Evolutionary conservation across 2,888 invertebrate genomes (phyloP), one percentile per base, ranked within the genome.

Genomic region (Danaus chrysippus): DNA sequence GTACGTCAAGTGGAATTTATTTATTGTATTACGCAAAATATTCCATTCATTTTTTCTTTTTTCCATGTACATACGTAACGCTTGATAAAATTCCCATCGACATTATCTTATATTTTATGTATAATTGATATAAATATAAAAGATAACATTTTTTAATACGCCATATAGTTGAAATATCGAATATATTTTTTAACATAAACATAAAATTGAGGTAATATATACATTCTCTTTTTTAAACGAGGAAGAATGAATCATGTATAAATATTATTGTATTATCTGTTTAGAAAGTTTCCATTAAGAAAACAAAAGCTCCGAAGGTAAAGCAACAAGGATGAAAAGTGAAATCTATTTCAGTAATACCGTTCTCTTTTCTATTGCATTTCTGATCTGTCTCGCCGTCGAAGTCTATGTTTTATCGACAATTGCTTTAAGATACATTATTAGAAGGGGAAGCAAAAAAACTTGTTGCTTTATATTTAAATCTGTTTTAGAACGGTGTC

Each of bases 241-340:
- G 49, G 49, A 49, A 49, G 17, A 49, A 49, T 10, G 49, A 49
- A n/a, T 49, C 15, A 49, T 49, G 23, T 5, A 34, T 34, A 34
- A 17, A 49, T 17, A 17, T 17, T 17, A 49, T 17, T 17, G 13
- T 15, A 13, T n/a, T 46, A 49, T 17, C 17, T 15, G 49, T 17
- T 49, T 49, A 49, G 49, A 49, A 49, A 49, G 49, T 17, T 13
- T 46, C 17, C 17, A 49, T 49, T 49, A 49, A 49, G 17, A 49
- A 49, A 49, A 49, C 17, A 61, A 52, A 55, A 55, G n/a, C n/a
- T n/a, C 55, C 74, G 81, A 83, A 84, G 82, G 82, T 76, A 77
- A 81, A 76, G 72, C 65, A 68, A 75, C 83, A 81, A 83, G 84
- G 79, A 86, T 84, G 76, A 83, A 84, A 86, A 86, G 86, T 84